These are phyloP conservation scores for Eulemur coronatus DNA, from an alignment of 2,797 vertebrate species.

Conservation along the genomic window DNA sequence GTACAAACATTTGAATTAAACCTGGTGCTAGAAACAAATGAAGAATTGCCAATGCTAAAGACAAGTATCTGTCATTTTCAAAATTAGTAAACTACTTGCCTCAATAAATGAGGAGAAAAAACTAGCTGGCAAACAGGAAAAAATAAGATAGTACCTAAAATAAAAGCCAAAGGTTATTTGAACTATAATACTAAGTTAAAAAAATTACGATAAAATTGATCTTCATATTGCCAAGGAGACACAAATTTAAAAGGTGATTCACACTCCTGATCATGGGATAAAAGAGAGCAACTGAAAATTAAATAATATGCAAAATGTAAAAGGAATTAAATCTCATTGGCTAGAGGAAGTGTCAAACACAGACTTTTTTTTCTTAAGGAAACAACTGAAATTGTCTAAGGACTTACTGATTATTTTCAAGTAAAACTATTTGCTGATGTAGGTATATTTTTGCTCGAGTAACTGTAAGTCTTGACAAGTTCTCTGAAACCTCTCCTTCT, in stretches of 20 bases:
- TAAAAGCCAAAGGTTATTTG: background rate
- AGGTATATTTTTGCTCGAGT: background rate
- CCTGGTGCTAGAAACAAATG: background rate
- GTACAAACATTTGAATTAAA: background rate
- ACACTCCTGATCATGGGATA: background rate
- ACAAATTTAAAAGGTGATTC: background rate
- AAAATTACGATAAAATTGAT: slow-evolving; percentile 3
- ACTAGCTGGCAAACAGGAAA: background rate
- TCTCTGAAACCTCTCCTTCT: background rate
- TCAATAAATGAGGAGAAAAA: background rate
- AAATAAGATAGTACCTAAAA: background rate
- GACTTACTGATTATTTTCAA: background rate
- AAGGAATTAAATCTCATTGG: background rate
- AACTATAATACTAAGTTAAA: background rate
- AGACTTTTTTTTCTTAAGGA: background rate
- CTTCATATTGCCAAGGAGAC: slow-evolving; percentile 6
- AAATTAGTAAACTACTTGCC: background rate
- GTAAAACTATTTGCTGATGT: background rate
- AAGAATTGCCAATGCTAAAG: background rate
- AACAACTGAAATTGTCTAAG: background rate
- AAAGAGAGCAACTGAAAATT: background rate
- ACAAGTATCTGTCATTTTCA: background rate
- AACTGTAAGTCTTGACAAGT: background rate
- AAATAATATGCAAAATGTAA: background rate
- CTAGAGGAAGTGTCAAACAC: background rate